Percentiles rank a stretch among this genome's conserved stretches.
phyloP scores from a whole-genome alignment of 1,140 invertebrate genomes.

The Maconellicoccus hirsutus region DNA sequence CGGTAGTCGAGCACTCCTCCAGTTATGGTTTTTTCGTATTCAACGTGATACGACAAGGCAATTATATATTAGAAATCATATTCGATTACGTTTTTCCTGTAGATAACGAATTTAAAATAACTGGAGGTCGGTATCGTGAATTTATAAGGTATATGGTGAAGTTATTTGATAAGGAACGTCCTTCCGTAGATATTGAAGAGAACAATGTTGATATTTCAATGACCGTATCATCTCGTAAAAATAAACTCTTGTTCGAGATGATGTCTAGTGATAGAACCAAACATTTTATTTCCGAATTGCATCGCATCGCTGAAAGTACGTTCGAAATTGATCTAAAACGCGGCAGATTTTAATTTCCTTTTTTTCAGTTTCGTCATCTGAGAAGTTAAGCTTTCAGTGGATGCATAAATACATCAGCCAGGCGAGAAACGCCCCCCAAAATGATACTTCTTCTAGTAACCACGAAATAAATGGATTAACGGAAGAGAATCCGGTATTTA shows the following conservation, averaged over 20 bases:
- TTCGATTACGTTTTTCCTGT: conserved; percentile 63
- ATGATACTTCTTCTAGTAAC: too few relatives aligned
- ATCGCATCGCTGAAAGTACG: conserved; percentile 44
- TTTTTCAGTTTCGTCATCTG: conserved; percentile 22
- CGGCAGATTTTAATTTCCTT: conserved; percentile 18
- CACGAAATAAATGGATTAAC: conserved; percentile 4
- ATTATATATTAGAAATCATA: conserved; percentile 54
- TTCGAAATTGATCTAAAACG: conserved; percentile 26
- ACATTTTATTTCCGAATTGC: conserved; percentile 45
- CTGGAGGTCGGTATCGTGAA: conserved; percentile 45
- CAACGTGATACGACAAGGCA: conserved; percentile 41
- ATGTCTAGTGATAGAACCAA: conserved; percentile 47
- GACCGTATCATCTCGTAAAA: conserved; percentile 44
- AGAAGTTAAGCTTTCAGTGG: conserved; percentile 33
- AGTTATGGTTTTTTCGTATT: conserved; percentile 53
- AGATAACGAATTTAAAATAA: conserved; percentile 59
- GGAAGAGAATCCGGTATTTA: conserved; percentile 18
- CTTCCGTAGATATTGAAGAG: conserved; percentile 40
- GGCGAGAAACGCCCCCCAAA: too few relatives aligned
- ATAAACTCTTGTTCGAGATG: conserved; percentile 50
- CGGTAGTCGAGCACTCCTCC: conserved; percentile 50
- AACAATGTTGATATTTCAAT: conserved; percentile 44
- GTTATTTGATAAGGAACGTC: conserved; percentile 32
- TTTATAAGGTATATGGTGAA: background rate
- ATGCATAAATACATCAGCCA: conserved; percentile 32